Evolutionary conservation across 2,797 vertebrate species (phyloP).

Genomic region (Diceros bicornis): DNA sequence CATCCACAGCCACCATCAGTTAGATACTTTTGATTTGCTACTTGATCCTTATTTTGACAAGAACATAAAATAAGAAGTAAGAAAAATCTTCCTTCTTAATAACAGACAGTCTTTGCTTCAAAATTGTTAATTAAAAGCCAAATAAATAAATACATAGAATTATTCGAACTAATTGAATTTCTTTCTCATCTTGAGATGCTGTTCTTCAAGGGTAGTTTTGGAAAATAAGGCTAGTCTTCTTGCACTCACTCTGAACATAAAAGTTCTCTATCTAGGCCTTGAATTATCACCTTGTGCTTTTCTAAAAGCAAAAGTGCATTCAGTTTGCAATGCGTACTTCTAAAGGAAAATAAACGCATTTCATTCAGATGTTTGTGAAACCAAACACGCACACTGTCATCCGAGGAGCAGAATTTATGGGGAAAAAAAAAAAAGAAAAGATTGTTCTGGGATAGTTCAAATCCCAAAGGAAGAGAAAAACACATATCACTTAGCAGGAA

Average conservation of each 20-base stretch:
- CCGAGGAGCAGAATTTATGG: slow-evolving; percentile 85
- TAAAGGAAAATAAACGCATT: slow-evolving; percentile 63
- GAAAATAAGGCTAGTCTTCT: neutral
- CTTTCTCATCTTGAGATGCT: slow-evolving; percentile 33
- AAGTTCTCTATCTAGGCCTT: neutral
- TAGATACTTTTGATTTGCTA: neutral
- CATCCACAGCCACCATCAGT: neutral
- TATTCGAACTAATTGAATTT: neutral
- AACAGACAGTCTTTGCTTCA: neutral
- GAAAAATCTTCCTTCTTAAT: neutral
- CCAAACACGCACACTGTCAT: slow-evolving; percentile 67
- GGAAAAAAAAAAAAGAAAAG: slow-evolving; percentile 68
- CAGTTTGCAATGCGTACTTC: neutral
- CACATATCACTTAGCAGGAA: slow-evolving; percentile 85
- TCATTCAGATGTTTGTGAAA: slow-evolving; percentile 68
- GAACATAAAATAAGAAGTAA: slow-evolving; percentile 6
- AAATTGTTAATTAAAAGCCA: slow-evolving; percentile 24
- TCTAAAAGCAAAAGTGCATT: neutral
- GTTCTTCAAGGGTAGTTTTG: neutral
- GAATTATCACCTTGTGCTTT: slow-evolving; percentile 57
- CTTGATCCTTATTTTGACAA: neutral
- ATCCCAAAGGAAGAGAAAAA: slow-evolving; percentile 88
- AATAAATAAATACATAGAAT: slow-evolving; percentile 47
- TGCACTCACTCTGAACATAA: neutral
- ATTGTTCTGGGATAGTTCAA: slow-evolving; percentile 82